phyloP scores from a whole-genome alignment of 2,888 invertebrate genomes.

The Fissipunctia ypsillon region DNA sequence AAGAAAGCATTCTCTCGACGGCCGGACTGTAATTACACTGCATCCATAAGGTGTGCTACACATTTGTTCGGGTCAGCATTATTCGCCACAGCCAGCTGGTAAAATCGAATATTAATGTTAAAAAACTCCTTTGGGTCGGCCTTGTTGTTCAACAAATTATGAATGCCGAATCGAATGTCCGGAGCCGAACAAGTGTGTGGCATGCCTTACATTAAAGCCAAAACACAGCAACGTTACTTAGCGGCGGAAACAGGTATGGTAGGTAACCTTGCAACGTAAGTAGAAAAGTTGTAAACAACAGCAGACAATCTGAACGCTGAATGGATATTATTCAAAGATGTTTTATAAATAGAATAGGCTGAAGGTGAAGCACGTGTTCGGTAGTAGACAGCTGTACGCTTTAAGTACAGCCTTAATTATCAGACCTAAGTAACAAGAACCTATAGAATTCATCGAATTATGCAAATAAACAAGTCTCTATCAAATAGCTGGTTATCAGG shows the following conservation, averaged over 20 bases:
- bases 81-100: not conserved
- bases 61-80: not conserved
- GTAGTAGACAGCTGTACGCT: not conserved
- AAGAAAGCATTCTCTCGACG: too few relatives aligned
- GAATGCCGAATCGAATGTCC: not conserved
- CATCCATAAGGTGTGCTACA: not conserved
- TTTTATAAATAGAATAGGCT: constrained; percentile 35
- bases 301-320: not conserved
- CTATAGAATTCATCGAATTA: constrained; percentile 30
- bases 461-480: constrained; percentile 29
- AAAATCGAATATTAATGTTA: not conserved
- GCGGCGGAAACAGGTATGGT: not conserved
- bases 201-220: not conserved
- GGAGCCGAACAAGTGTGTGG: not conserved
- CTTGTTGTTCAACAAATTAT: not conserved
- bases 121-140: not conserved
- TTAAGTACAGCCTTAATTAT: constrained; percentile 31
- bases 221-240: not conserved
- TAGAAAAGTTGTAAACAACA: not conserved
- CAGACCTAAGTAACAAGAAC: constrained; percentile 26
- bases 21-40: too few relatives aligned
- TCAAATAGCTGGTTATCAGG: constrained; percentile 30
- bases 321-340: constrained; percentile 1
- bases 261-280: constrained; percentile 31
- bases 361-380: constrained; percentile 1